These are phyloP conservation scores for Pycnonotus jocosus DNA, from an alignment of 2,113 vertebrate genomes.

Conservation along the genomic window DNA sequence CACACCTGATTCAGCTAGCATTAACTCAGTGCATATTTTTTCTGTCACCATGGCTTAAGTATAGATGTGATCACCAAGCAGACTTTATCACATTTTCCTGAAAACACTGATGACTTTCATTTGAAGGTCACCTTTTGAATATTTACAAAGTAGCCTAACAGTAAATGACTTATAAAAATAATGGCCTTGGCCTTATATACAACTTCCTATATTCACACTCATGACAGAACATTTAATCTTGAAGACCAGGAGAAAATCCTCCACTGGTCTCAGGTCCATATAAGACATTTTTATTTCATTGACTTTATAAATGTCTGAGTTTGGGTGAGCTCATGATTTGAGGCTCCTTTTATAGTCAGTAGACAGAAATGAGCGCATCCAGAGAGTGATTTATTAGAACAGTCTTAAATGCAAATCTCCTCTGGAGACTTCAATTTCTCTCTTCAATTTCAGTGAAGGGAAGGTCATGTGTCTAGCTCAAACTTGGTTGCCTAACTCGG, in stretches of 20 bases:
- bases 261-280: not conserved
- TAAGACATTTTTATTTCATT: not conserved
- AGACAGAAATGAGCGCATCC: not conserved
- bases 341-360: not conserved
- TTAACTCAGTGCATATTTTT: not conserved
- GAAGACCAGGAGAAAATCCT: not conserved
- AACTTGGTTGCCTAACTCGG: not conserved
- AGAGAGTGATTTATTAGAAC: slow-evolving; percentile 16
- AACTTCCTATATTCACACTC: not conserved
- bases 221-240: not conserved
- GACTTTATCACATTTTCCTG: not conserved
- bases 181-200: not conserved
- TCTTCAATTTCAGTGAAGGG: not conserved
- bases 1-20: not conserved
- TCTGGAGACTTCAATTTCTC: slow-evolving; percentile 7
- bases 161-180: not conserved
- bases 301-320: not conserved
- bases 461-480: not conserved
- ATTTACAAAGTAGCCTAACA: not conserved
- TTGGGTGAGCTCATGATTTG: slow-evolving; percentile 5
- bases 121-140: not conserved
- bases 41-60: not conserved
- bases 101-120: not conserved
- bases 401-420: slow-evolving; percentile 14
- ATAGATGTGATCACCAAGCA: not conserved